A percentile compares a stretch with the other conserved stretches of the same genome.
Evolutionary conservation across 2,113 vertebrate species (phyloP).

Genomic region (Beaufortia kweichowensis): DNA sequence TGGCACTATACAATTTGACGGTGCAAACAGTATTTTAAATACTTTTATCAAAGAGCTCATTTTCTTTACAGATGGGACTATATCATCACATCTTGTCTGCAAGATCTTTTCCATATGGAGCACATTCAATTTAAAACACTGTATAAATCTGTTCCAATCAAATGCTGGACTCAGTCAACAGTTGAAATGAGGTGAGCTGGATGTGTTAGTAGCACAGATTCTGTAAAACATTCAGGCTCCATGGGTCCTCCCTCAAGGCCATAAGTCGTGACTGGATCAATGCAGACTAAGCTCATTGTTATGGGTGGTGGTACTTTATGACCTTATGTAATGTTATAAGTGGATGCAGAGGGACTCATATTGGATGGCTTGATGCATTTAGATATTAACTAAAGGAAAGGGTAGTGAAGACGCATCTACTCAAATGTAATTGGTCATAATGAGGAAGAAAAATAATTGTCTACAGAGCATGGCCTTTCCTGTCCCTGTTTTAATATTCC

Average conservation of each 20-base stretch:
- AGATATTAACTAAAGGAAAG: not conserved
- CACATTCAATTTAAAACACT: too few species aligned
- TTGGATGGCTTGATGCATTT: not conserved
- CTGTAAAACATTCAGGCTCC: too few species aligned
- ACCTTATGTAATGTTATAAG: constrained; percentile 12
- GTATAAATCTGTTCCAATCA: too few species aligned
- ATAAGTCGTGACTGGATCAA: not conserved
- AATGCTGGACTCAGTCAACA: too few species aligned
- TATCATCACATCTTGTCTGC: not conserved
- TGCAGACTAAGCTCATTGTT: not conserved
- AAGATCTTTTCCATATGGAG: not conserved
- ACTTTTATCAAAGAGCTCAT: not conserved
- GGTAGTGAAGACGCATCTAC: not conserved
- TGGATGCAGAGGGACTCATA: not conserved
- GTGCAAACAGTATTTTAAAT: too few species aligned
- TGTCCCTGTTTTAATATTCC: not conserved
- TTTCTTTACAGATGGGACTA: not conserved
- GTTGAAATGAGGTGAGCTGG: too few species aligned
- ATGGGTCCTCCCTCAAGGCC: not conserved
- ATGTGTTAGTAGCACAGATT: too few species aligned
- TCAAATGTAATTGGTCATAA: not conserved
- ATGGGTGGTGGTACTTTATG: constrained; percentile 4
- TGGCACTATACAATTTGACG: too few species aligned
- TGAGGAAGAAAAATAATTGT: not conserved
- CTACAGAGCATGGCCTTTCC: not conserved